Percentiles rank a stretch among this genome's conserved stretches.
phyloP scores from a whole-genome alignment of 2,113 vertebrate species.

The Dasyornis broadbenti region DNA sequence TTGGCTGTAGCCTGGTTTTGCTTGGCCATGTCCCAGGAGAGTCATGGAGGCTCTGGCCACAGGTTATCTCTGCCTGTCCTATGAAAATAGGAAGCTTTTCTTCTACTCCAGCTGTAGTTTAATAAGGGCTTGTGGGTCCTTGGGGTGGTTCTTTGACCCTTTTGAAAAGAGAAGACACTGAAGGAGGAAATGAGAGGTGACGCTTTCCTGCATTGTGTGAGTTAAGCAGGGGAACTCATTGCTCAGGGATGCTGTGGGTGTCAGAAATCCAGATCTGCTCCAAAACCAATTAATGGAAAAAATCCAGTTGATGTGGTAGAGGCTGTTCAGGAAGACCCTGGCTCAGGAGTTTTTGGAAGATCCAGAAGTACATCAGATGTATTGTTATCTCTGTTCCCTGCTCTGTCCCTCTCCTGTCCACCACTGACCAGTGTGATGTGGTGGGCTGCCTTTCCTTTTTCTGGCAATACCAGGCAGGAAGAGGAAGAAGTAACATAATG shows the following conservation, averaged over 20 bases:
- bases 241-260: background rate
- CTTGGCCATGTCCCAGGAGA: background rate
- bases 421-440: fast-evolving
- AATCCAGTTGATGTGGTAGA: background rate
- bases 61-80: background rate
- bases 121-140: background rate
- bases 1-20: background rate
- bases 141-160: background rate
- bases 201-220: background rate
- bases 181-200: background rate
- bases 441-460: background rate
- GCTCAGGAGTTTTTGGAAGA: background rate
- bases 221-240: background rate
- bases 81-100: background rate
- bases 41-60: background rate
- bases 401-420: background rate
- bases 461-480: background rate
- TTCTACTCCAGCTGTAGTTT: background rate
- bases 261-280: background rate
- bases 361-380: background rate
- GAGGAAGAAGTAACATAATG: background rate
- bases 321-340: background rate
- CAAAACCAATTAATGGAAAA: background rate
- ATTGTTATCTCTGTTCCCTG: background rate
- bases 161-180: background rate